phyloP scores from a whole-genome alignment of 2,797 vertebrate genomes.

The Fistularia commersonii region DNA sequence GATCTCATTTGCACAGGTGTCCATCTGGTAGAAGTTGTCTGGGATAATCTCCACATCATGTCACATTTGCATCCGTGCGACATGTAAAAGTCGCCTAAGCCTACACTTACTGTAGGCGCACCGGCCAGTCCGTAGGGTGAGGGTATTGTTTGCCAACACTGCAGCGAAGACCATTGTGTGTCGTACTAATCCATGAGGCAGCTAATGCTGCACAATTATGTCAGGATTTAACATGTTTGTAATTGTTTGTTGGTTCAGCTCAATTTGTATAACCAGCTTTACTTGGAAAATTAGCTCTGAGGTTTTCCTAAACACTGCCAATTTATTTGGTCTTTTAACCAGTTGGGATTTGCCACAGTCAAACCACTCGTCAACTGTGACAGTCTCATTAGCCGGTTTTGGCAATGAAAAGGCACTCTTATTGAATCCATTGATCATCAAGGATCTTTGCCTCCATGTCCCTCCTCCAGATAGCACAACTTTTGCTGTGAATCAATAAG shows the following conservation, averaged over 20 bases:
- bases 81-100: conserved; percentile 29
- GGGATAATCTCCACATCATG: conserved; percentile 74
- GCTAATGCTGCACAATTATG: conserved; percentile 70
- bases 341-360: conserved; percentile 50
- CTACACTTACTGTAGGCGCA: conserved; percentile 24
- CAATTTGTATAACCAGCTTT: conserved; percentile 75
- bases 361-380: conserved; percentile 41
- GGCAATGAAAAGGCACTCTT: conserved; percentile 42
- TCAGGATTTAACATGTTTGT: conserved; percentile 72
- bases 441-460: conserved; percentile 35
- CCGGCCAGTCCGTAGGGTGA: conserved; percentile 20
- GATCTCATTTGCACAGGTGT: conserved; percentile 78
- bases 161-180: conserved; percentile 49
- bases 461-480: conserved; percentile 29
- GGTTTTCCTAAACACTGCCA: conserved; percentile 63
- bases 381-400: conserved; percentile 52
- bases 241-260: conserved; percentile 74
- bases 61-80: conserved; percentile 67
- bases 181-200: conserved; percentile 61
- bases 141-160: conserved; percentile 51
- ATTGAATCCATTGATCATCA: conserved; percentile 55
- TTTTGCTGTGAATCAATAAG: conserved; percentile 39
- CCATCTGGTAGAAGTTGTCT: conserved; percentile 73
- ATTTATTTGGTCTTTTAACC: conserved; percentile 64
- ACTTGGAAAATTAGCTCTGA: conserved; percentile 64